Conservation (phyloP, 1,140 invertebrate genomes). For the Spodoptera frugiperda region DNA sequence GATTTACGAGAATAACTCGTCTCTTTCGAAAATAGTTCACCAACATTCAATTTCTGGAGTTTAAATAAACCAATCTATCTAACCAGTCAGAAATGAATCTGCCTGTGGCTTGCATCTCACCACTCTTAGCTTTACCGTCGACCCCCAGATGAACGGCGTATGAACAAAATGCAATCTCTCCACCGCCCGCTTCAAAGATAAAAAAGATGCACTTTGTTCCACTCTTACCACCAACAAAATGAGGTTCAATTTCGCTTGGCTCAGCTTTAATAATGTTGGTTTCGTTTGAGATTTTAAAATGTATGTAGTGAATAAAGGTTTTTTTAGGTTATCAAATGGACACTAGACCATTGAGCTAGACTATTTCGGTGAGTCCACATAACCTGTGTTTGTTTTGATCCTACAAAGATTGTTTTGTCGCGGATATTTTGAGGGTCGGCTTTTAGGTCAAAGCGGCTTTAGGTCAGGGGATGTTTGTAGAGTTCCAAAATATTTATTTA, state of each 20-base stretch:
- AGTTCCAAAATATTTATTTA: too few species aligned
- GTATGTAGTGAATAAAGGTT: slow-evolving; percentile 47
- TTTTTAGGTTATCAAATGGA: slow-evolving; percentile 46
- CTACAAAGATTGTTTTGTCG: too few species aligned
- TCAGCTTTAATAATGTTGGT: not conserved
- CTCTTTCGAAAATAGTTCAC: slow-evolving; percentile 12
- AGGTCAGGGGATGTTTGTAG: too few species aligned
- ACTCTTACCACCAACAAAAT: slow-evolving; percentile 12
- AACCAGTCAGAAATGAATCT: slow-evolving; percentile 38
- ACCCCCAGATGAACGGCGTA: slow-evolving; percentile 61
- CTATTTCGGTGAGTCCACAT: not conserved
- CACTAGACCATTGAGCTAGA: slow-evolving; percentile 11
- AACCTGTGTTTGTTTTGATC: not conserved
- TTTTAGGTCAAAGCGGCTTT: too few species aligned
- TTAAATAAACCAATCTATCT: slow-evolving; percentile 1
- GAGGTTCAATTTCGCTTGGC: slow-evolving; percentile 18
- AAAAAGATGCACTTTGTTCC: slow-evolving; percentile 48
- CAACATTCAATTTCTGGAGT: not conserved
- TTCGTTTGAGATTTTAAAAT: slow-evolving; percentile 51
- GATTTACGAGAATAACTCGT: too few species aligned
- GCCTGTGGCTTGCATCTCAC: slow-evolving; percentile 33
- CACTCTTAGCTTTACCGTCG: slow-evolving; percentile 54
- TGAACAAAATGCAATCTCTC: slow-evolving; percentile 67
- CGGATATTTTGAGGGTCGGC: too few species aligned
- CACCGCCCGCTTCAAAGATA: slow-evolving; percentile 52